These are phyloP conservation scores for Harpalus rufipes DNA, from an alignment of 2,888 invertebrate genomes.

Conservation along the genomic window DNA sequence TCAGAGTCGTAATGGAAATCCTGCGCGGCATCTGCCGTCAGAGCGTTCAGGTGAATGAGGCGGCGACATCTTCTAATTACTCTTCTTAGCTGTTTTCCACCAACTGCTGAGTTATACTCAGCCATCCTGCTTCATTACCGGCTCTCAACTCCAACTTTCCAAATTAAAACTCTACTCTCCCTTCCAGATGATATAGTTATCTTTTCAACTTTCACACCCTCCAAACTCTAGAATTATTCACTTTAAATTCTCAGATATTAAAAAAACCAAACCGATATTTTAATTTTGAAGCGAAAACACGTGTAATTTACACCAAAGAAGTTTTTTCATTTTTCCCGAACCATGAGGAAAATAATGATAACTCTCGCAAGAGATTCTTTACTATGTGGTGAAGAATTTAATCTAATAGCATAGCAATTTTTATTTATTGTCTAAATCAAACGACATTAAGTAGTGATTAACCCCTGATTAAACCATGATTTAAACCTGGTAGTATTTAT, in stretches of 20 bases:
- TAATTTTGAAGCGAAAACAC: slow-evolving; percentile 50
- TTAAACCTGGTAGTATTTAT: too few relatives aligned
- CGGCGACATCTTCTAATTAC: slow-evolving; percentile 65
- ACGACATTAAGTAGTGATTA: too few relatives aligned
- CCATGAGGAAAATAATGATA: slow-evolving; percentile 18
- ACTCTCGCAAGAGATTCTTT: background rate
- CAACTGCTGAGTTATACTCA: slow-evolving; percentile 58
- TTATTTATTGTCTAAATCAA: background rate
- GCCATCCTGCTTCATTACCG: slow-evolving; percentile 66
- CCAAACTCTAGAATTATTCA: slow-evolving; percentile 51
- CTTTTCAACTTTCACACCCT: slow-evolving; percentile 59
- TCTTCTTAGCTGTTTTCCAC: slow-evolving; percentile 64
- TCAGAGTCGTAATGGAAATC: slow-evolving; percentile 3
- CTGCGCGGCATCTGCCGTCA: slow-evolving; percentile 50
- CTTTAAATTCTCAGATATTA: slow-evolving; percentile 59
- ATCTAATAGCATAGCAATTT: background rate
- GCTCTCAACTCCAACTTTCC: slow-evolving; percentile 41
- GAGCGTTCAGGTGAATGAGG: slow-evolving; percentile 50
- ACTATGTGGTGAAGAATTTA: background rate
- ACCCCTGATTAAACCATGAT: too few relatives aligned
- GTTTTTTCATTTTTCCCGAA: slow-evolving; percentile 44
- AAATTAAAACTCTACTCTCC: slow-evolving; percentile 62
- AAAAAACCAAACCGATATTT: slow-evolving; percentile 52
- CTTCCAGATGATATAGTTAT: slow-evolving; percentile 64
- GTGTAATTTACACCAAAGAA: slow-evolving; percentile 55